These are phyloP conservation scores for Podargus strigoides DNA, from an alignment of 2,797 vertebrate species.

Conservation along the genomic window DNA sequence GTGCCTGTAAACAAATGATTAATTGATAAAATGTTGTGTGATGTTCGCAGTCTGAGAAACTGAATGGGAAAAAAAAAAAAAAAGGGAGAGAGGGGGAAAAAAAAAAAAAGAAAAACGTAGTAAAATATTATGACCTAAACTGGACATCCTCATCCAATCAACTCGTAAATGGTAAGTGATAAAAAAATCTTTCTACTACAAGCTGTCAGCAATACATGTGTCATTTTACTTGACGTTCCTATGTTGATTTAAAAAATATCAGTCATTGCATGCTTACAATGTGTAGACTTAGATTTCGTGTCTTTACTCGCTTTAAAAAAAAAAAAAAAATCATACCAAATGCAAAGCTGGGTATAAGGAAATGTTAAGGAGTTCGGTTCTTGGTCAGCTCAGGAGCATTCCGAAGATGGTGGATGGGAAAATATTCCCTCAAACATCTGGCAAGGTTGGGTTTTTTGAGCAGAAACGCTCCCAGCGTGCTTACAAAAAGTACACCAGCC, in stretches of 20 bases:
- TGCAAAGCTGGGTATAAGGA: not conserved
- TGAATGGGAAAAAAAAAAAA: not conserved
- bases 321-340: not conserved
- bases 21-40: conserved; percentile 10
- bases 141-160: conserved; percentile 33
- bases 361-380: not conserved
- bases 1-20: conserved; percentile 8
- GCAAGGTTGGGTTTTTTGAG: not conserved
- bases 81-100: rapidly evolving
- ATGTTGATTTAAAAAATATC: conserved; percentile 52
- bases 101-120: not conserved
- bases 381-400: not conserved
- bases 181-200: conserved; percentile 21
- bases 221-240: conserved; percentile 51
- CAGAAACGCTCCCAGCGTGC: not conserved
- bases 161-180: conserved; percentile 64
- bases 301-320: conserved; percentile 5
- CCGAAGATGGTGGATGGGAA: conserved; percentile 8
- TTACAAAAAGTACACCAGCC: not conserved
- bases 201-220: conserved; percentile 19
- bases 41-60: conserved; percentile 31
- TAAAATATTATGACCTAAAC: conserved; percentile 27
- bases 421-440: not conserved
- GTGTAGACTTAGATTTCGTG: not conserved
- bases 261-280: not conserved